Evolutionary conservation across 2,888 invertebrate species (phyloP), one percentile per base, ranked within the genome.

Genomic region (Epirrhoe tristata): DNA sequence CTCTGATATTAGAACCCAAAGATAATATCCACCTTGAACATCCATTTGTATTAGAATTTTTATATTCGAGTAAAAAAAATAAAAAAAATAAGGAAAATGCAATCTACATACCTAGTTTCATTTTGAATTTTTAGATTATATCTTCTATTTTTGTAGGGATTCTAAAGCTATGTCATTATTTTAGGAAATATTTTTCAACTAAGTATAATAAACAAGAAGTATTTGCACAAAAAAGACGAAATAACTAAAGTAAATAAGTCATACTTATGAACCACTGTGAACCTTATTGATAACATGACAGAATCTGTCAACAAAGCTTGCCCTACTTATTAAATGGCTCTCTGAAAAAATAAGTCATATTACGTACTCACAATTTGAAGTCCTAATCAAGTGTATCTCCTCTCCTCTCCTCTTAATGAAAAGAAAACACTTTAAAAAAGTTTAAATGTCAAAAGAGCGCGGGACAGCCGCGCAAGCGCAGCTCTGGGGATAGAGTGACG

Each of bases 401-500:
- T n/a, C n/a, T n/a, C n/a, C n/a, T n/a, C n/a, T n/a, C n/a, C n/a
- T n/a, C n/a, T n/a, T n/a, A 6, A 1, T 48, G 14, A 48, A 80
- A 84, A 81, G 67, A 69, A 72, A 51, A 69, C 69, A 78, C 74
- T 68, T 69, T 74, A 75, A 54, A 54, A 62, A 71, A 56, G 8
- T 39, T 71, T 65, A 67, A 74, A 79, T 74, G 79, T 84, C 78
- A 83, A 82, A 84, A 78, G 82, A 81, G 78, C 86, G 83, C 86
- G 84, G 83, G 81, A 76, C 89, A 85, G 78, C 87, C 83, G 87
- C 85, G 82, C 85, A 72, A 79, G 84, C 79, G 84, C 86, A 77
- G 75, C 75, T 84, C 84, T 84, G 84, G 83, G 77, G 83, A 79
- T 80, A 82, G 87, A 93, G 84, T 93, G 92, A 92, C 90, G 90